These are phyloP conservation scores for Hiodon tergisus DNA, from an alignment of 2,113 vertebrate species.

Conservation along the genomic window DNA sequence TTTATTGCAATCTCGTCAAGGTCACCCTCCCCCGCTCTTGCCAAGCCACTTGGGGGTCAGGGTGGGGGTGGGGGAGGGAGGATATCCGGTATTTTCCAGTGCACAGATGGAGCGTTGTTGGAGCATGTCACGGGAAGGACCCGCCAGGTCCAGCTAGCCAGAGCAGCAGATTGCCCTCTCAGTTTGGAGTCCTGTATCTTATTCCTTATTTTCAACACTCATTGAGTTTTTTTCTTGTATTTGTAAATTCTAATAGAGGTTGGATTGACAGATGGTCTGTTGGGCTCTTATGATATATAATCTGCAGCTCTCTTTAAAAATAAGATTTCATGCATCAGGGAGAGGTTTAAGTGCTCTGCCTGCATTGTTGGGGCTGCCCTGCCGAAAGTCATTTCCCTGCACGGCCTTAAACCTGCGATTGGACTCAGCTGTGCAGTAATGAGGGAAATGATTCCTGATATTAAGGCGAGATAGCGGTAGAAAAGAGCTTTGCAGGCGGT, in stretches of 20 bases:
- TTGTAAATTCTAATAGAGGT: not conserved
- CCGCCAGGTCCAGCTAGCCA: not conserved
- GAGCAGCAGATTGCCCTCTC: conserved; percentile 9
- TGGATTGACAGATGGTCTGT: no score
- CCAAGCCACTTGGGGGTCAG: conserved; percentile 52
- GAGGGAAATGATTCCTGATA: conserved; percentile 13
- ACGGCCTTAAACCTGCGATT: no score
- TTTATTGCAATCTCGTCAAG: no score
- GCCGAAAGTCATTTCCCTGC: no score
- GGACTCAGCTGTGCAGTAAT: not conserved
- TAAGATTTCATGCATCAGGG: no score
- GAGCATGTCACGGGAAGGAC: conserved; percentile 5
- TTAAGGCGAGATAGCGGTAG: not conserved
- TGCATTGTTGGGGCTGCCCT: no score
- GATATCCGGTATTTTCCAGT: conserved; percentile 10
- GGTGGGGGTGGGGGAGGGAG: conserved; percentile 35
- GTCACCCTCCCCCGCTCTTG: no score
- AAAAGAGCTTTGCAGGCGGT: not conserved
- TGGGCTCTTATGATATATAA: no score
- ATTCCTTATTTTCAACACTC: conserved; percentile 9
- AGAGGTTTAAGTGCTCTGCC: no score
- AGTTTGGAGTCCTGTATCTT: conserved; percentile 5
- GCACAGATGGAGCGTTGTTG: conserved; percentile 21
- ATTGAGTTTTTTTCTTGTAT: conserved; percentile 1
- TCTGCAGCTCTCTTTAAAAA: no score